phyloP scores from a whole-genome alignment of 2,888 invertebrate genomes.

The Hanleya hanleyi region DNA sequence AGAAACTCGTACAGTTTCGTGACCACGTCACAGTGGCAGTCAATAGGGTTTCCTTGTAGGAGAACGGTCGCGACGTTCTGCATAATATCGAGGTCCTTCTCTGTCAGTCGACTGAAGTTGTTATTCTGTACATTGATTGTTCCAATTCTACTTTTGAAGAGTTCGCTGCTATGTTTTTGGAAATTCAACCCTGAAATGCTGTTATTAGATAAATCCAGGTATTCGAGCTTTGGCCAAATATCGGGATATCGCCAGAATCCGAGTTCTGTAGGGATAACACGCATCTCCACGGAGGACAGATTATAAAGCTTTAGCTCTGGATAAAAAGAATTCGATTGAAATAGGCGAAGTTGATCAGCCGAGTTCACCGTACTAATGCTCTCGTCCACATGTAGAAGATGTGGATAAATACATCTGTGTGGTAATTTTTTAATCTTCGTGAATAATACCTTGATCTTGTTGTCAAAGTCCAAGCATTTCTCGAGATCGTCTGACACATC shows the following conservation, averaged over 20 bases:
- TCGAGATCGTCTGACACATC: too few species aligned
- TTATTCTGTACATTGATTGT: conserved; percentile 45
- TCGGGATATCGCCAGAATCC: background rate
- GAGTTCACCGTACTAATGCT: too few species aligned
- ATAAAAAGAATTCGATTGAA: background rate
- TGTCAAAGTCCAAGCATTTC: too few species aligned
- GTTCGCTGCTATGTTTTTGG: conserved; percentile 25
- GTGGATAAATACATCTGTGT: too few species aligned
- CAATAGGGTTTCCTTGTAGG: conserved; percentile 45
- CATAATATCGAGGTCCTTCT: too few species aligned
- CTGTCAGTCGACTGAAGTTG: too few species aligned
- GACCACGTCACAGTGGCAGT: conserved; percentile 45
- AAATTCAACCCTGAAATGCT: conserved; percentile 25
- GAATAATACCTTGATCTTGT: too few species aligned
- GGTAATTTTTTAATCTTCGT: too few species aligned
- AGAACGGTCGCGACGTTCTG: conserved; percentile 43
- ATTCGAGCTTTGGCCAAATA: conserved; percentile 34
- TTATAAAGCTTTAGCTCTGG: background rate
- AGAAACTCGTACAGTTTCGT: conserved; percentile 28
- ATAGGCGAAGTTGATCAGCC: too few species aligned
- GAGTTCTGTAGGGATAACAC: background rate
- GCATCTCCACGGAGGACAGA: background rate
- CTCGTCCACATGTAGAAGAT: too few species aligned
- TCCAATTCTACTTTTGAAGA: conserved; percentile 21
- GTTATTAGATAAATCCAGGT: conserved; percentile 42